Evolutionary conservation across 2,113 vertebrate genomes (phyloP).

Genomic region (Sprattus sprattus): DNA sequence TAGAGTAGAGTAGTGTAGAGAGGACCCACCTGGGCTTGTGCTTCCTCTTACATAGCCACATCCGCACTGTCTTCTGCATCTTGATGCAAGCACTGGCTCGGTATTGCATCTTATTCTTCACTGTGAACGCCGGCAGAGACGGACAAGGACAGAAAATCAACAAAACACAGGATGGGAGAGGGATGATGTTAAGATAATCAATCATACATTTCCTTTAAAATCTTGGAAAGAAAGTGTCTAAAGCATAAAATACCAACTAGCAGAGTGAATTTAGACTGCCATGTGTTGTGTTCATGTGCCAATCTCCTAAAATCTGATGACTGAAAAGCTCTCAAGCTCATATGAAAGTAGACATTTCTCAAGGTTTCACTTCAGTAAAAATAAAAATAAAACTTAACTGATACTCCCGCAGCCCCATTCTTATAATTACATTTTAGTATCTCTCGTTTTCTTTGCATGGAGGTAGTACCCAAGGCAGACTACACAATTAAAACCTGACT

Average conservation of each 20-base stretch:
- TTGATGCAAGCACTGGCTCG: constrained; percentile 84
- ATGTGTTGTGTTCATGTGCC: not conserved
- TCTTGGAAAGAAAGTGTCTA: not conserved
- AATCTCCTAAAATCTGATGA: not conserved
- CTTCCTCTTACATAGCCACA: constrained; percentile 96
- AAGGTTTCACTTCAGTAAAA: not conserved
- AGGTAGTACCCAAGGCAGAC: not conserved
- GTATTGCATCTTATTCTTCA: constrained; percentile 96
- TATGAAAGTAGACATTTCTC: not conserved
- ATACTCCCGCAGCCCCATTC: not conserved
- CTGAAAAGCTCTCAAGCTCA: not conserved
- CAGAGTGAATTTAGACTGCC: not conserved
- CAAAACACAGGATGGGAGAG: not conserved
- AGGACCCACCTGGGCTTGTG: constrained; percentile 90
- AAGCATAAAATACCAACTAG: too few species aligned
- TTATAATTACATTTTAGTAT: not conserved
- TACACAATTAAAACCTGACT: not conserved
- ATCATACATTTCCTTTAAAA: not conserved
- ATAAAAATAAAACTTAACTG: too few species aligned
- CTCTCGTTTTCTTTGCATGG: not conserved
- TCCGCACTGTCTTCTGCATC: constrained; percentile 93
- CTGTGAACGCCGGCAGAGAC: constrained; percentile 60
- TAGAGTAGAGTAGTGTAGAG: not conserved
- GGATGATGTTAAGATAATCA: not conserved
- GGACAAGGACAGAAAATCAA: not conserved